Conservation (phyloP, 2,888 invertebrate genomes). For the Philaethria dido region DNA sequence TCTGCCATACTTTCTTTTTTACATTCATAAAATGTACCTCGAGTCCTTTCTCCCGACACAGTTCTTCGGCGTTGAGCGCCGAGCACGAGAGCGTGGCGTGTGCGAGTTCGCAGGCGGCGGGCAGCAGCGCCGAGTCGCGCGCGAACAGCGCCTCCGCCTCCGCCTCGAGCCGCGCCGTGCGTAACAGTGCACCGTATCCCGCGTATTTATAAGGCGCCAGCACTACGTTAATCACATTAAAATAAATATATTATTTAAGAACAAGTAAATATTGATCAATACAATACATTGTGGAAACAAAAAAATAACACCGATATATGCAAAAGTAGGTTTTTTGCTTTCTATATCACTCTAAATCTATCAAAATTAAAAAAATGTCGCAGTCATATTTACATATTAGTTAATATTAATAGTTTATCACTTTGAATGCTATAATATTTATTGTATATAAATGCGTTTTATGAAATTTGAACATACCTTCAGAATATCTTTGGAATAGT, state of each 20-base stretch:
- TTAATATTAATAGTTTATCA: too few species aligned
- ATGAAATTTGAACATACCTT: slow-evolving; percentile 84
- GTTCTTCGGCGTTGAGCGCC: slow-evolving; percentile 98
- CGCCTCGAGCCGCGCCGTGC: slow-evolving; percentile 97
- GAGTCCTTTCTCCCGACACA: slow-evolving; percentile 96
- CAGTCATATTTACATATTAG: too few species aligned
- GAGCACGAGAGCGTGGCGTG: slow-evolving; percentile 98
- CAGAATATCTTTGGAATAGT: slow-evolving; percentile 94
- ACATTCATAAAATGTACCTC: slow-evolving; percentile 84
- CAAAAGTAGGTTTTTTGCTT: too few species aligned
- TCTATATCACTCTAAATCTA: too few species aligned
- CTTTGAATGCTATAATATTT: not conserved
- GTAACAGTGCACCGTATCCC: slow-evolving; percentile 98
- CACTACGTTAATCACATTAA: slow-evolving; percentile 81
- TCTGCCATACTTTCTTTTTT: too few species aligned
- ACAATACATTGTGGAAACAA: too few species aligned
- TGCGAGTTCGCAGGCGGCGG: slow-evolving; percentile 96
- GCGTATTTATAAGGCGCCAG: slow-evolving; percentile 99
- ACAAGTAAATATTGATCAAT: too few species aligned
- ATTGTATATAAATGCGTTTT: not conserved
- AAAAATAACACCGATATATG: too few species aligned
- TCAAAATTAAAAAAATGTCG: too few species aligned
- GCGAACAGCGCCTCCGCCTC: slow-evolving; percentile 96
- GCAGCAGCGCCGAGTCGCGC: slow-evolving; percentile 84
- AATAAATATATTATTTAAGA: too few species aligned